Conservation (phyloP, 2,797 vertebrate genomes). For the Crax fasciolata region DNA sequence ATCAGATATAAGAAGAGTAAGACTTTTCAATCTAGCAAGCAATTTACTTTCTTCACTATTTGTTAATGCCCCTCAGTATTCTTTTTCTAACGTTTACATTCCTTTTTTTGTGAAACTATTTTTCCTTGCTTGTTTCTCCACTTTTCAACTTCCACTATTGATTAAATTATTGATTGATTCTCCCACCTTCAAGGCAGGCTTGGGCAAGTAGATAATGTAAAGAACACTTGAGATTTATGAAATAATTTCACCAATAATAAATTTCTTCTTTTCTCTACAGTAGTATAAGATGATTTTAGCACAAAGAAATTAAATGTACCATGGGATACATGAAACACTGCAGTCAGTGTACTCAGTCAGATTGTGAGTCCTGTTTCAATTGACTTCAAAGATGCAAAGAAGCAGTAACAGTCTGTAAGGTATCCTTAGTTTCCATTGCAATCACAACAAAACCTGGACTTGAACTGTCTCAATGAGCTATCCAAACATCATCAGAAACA, state of each 20-base stretch:
- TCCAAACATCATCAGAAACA: background rate
- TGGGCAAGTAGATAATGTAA: slow-evolving; percentile 29
- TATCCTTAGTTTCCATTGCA: background rate
- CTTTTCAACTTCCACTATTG: slow-evolving; percentile 29
- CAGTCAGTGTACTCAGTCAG: background rate
- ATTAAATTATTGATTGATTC: slow-evolving; percentile 59
- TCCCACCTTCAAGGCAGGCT: slow-evolving; percentile 49
- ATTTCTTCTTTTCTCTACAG: slow-evolving; percentile 27
- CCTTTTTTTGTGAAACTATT: slow-evolving; percentile 10
- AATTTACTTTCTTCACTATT: slow-evolving; percentile 4
- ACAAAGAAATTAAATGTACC: slow-evolving; percentile 40
- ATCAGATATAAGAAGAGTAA: background rate
- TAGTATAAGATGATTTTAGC: slow-evolving; percentile 3
- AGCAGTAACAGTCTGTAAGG: background rate
- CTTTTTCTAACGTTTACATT: background rate
- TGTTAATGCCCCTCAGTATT: background rate
- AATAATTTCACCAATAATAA: slow-evolving; percentile 54
- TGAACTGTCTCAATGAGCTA: background rate
- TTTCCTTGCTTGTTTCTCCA: slow-evolving; percentile 33
- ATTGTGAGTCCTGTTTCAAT: background rate
- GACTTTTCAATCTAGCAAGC: background rate
- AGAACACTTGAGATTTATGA: slow-evolving; percentile 53
- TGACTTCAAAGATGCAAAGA: background rate
- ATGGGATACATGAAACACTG: background rate
- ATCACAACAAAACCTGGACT: background rate